A percentile compares a stretch with the other conserved stretches of the same genome.
These are phyloP conservation scores for Thaleichthys pacificus DNA, from an alignment of 2,797 vertebrate genomes.

Conservation along the genomic window DNA sequence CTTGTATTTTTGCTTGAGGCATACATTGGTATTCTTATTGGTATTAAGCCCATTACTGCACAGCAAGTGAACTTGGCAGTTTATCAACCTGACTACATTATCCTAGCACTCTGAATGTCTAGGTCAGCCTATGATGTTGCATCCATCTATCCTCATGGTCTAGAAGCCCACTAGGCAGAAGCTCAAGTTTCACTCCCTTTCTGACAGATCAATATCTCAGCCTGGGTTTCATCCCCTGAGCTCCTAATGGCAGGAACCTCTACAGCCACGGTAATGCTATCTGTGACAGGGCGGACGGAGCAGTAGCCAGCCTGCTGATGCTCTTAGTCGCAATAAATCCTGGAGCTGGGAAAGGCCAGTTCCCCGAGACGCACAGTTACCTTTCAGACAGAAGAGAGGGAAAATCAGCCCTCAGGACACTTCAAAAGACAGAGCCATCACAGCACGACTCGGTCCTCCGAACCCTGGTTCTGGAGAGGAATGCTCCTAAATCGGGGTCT, in stretches of 20 bases:
- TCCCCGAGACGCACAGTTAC: constrained; percentile 56
- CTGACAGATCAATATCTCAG: constrained; percentile 92
- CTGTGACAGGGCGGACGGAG: constrained; percentile 75
- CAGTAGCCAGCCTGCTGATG: constrained; percentile 77
- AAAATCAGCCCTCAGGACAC: constrained; percentile 46
- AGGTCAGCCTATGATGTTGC: constrained; percentile 7
- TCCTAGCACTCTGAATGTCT: neutral
- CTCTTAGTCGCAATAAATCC: constrained; percentile 83
- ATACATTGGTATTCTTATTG: neutral
- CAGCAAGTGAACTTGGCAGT: neutral
- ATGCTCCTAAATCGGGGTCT: constrained; percentile 66
- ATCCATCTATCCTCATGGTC: constrained; percentile 51
- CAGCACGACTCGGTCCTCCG: constrained; percentile 50
- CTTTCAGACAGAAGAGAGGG: constrained; percentile 50
- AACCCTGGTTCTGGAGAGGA: constrained; percentile 53
- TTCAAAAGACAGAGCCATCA: constrained; percentile 66
- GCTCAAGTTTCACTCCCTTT: constrained; percentile 85
- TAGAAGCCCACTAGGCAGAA: constrained; percentile 68
- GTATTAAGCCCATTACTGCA: neutral
- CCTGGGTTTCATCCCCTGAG: constrained; percentile 93
- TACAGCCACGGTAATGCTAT: constrained; percentile 93
- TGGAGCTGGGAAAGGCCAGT: constrained; percentile 67
- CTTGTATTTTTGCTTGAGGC: constrained; percentile 12
- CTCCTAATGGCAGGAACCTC: constrained; percentile 93
- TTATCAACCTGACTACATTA: neutral